These are phyloP conservation scores for Cryptocheilus praepositus DNA, from an alignment of 2,888 invertebrate species.

Conservation along the genomic window DNA sequence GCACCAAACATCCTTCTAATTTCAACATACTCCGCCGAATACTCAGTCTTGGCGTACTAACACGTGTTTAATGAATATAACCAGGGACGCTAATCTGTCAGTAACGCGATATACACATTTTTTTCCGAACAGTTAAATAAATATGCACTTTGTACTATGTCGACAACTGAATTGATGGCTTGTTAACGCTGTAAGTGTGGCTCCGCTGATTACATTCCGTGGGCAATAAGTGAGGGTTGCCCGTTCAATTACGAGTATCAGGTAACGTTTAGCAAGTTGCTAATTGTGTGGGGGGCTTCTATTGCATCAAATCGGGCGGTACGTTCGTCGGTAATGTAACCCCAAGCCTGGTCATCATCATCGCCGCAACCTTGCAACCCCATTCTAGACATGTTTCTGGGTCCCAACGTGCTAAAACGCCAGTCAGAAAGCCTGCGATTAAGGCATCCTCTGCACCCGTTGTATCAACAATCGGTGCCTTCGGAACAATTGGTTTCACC, in stretches of 20 bases:
- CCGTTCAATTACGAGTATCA: conserved; percentile 14
- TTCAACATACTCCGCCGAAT: too few relatives aligned
- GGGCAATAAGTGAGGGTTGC: conserved; percentile 13
- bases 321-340: conserved; percentile 58
- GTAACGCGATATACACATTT: too few relatives aligned
- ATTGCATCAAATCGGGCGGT: conserved; percentile 56
- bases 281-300: conserved; percentile 13
- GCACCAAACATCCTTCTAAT: too few relatives aligned
- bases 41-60: too few relatives aligned
- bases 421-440: conserved; percentile 73
- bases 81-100: too few relatives aligned
- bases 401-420: conserved; percentile 62
- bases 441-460: conserved; percentile 74
- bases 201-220: conserved; percentile 7
- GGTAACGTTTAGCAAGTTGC: conserved; percentile 29
- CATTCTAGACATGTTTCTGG: conserved; percentile 68
- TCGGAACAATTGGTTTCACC: conserved; percentile 61
- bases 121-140: background rate
- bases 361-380: conserved; percentile 65
- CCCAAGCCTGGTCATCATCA: conserved; percentile 63
- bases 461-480: conserved; percentile 65
- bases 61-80: too few relatives aligned
- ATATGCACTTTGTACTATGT: conserved; percentile 2
- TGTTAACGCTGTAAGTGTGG: conserved; percentile 1
- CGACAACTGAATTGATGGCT: conserved; percentile 20